Percentiles rank a stretch among this genome's conserved stretches.
phyloP scores from a whole-genome alignment of 2,888 invertebrate genomes.

The Lasioglossum pauxillum region DNA sequence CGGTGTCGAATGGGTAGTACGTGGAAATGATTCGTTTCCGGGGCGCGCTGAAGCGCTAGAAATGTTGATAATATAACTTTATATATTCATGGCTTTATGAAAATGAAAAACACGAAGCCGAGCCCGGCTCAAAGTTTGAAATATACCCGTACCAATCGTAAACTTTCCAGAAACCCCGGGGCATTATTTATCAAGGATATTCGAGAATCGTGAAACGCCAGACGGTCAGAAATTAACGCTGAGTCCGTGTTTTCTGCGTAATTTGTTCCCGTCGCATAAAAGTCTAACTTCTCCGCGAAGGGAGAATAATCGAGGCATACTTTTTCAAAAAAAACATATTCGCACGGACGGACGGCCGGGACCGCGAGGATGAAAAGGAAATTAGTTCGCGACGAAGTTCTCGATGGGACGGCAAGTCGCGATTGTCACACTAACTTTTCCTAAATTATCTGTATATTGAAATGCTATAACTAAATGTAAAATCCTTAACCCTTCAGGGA shows the following conservation, averaged over 20 bases:
- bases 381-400: conserved; percentile 1
- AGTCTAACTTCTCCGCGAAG: conserved; percentile 33
- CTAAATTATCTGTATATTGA: not conserved
- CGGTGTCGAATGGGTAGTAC: not conserved
- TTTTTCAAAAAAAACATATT: not conserved
- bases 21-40: not conserved
- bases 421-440: not conserved
- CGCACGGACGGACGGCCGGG: not conserved
- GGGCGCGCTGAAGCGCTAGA: not conserved
- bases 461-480: not conserved
- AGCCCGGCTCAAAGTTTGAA: conserved; percentile 38
- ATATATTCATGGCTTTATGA: conserved; percentile 52
- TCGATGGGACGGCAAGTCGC: not conserved
- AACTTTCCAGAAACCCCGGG: conserved; percentile 37
- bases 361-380: not conserved
- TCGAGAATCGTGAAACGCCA: conserved; percentile 42
- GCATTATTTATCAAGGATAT: conserved; percentile 54
- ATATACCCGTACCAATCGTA: conserved; percentile 43
- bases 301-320: conserved; percentile 14
- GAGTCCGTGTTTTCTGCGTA: conserved; percentile 35
- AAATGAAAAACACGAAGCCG: conserved; percentile 44
- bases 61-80: conserved; percentile 41
- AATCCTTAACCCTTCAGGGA: not conserved
- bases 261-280: conserved; percentile 46
- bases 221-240: conserved; percentile 40